These are phyloP conservation scores for Orussus abietinus DNA, from an alignment of 1,140 invertebrate species.

Conservation along the genomic window DNA sequence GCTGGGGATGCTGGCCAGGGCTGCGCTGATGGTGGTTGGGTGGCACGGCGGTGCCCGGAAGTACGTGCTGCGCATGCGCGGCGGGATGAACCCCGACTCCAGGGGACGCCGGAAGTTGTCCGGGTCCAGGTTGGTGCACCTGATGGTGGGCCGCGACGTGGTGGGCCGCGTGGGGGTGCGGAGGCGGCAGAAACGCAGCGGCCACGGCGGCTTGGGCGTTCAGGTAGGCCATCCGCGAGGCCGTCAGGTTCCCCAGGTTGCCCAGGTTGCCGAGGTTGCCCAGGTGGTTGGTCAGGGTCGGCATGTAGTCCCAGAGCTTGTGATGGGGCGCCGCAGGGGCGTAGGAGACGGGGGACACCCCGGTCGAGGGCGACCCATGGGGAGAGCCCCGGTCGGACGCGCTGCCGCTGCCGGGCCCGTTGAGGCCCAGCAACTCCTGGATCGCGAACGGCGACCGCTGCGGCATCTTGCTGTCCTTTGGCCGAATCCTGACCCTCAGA, in stretches of 20 bases:
- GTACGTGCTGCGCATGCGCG: conserved; percentile 48
- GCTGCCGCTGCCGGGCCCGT: conserved; percentile 49
- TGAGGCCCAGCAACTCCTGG: conserved; percentile 82
- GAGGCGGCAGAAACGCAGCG: conserved; percentile 75
- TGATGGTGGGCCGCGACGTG: conserved; percentile 50
- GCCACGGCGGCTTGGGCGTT: conserved; percentile 85
- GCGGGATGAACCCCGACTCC: conserved; percentile 46
- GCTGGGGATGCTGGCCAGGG: conserved; percentile 46
- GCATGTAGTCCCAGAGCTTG: conserved; percentile 53
- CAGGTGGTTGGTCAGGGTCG: conserved; percentile 47
- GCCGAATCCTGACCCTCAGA: conserved; percentile 20
- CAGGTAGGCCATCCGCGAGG: conserved; percentile 78
- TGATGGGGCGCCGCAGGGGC: conserved; percentile 52
- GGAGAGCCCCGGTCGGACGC: conserved; percentile 46
- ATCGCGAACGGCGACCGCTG: conserved; percentile 88
- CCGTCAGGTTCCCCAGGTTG: conserved; percentile 55
- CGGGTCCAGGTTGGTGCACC: conserved; percentile 48
- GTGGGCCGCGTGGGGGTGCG: conserved; percentile 52
- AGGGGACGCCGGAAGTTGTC: conserved; percentile 43
- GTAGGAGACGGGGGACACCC: conserved; percentile 50
- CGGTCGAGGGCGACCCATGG: conserved; percentile 53
- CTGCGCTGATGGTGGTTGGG: conserved; percentile 49
- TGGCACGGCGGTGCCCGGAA: conserved; percentile 41
- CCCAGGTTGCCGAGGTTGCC: conserved; percentile 43
- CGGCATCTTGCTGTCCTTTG: conserved; percentile 56